Conservation (phyloP, 2,888 invertebrate genomes). For the Anthrax anthrax region DNA sequence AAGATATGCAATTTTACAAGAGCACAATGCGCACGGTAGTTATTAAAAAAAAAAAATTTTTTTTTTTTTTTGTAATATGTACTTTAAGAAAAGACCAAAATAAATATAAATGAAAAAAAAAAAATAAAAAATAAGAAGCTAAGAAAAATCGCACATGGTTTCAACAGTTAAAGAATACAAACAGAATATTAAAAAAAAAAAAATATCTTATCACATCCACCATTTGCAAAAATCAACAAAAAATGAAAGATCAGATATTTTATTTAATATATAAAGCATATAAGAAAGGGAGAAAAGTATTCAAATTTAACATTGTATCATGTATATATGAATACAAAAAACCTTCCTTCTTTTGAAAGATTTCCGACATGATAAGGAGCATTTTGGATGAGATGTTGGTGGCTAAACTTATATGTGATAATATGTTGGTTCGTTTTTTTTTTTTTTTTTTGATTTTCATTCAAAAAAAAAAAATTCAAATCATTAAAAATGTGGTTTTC, state of each 20-base stretch:
- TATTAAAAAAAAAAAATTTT: neutral
- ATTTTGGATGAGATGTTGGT: conserved; percentile 13
- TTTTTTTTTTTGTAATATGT: no score
- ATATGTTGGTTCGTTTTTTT: no score
- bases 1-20: neutral
- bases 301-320: no score
- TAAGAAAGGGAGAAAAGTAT: conserved; percentile 4
- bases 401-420: neutral
- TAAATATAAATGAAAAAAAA: no score
- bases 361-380: conserved; percentile 33
- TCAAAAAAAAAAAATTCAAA: no score
- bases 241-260: neutral
- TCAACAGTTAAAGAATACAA: no score
- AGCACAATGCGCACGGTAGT: neutral
- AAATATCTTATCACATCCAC: conserved; percentile 16
- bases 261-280: neutral
- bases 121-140: no score
- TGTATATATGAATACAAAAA: no score
- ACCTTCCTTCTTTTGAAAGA: conserved; percentile 27
- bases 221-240: conserved; percentile 15
- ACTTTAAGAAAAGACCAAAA: no score
- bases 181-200: neutral
- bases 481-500: no score
- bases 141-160: conserved; percentile 15
- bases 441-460: no score